Conservation (phyloP, 1,140 invertebrate genomes). For the Conus betulinus region DNA sequence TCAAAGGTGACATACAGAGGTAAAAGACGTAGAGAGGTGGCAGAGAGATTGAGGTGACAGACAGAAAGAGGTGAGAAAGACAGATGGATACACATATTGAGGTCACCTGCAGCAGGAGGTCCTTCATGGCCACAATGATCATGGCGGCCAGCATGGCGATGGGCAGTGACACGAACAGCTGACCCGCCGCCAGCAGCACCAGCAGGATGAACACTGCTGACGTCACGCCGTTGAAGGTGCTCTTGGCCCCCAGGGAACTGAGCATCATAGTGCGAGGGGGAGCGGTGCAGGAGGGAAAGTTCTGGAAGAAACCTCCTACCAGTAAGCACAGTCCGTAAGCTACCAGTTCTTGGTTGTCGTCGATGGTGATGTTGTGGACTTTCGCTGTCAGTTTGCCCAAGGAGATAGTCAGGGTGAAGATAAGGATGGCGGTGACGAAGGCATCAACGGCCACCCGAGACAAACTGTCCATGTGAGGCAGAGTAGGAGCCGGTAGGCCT, state of each 20-base stretch:
- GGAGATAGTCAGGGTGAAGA: conserved; percentile 42
- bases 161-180: conserved; percentile 71
- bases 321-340: conserved; percentile 76
- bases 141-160: conserved; percentile 71
- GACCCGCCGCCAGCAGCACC: conserved; percentile 75
- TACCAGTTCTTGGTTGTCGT: conserved; percentile 77
- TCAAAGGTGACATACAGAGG: too few relatives aligned
- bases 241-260: conserved; percentile 52
- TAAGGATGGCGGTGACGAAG: conserved; percentile 38
- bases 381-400: conserved; percentile 71
- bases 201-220: conserved; percentile 74
- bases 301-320: conserved; percentile 75
- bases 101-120: conserved; percentile 80
- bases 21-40: too few relatives aligned
- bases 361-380: conserved; percentile 70
- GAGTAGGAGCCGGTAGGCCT: conserved; percentile 51
- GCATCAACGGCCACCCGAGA: conserved; percentile 23
- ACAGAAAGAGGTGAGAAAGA: too few relatives aligned
- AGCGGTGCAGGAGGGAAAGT: conserved; percentile 83
- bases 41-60: too few relatives aligned
- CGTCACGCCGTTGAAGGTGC: conserved; percentile 68
- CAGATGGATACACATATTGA: too few relatives aligned
- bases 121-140: conserved; percentile 70
- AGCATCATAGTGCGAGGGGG: conserved; percentile 85
- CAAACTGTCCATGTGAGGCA: conserved; percentile 33